Evolutionary conservation across 2,797 vertebrate genomes (phyloP).

Genomic region (Microcaecilia unicolor): DNA sequence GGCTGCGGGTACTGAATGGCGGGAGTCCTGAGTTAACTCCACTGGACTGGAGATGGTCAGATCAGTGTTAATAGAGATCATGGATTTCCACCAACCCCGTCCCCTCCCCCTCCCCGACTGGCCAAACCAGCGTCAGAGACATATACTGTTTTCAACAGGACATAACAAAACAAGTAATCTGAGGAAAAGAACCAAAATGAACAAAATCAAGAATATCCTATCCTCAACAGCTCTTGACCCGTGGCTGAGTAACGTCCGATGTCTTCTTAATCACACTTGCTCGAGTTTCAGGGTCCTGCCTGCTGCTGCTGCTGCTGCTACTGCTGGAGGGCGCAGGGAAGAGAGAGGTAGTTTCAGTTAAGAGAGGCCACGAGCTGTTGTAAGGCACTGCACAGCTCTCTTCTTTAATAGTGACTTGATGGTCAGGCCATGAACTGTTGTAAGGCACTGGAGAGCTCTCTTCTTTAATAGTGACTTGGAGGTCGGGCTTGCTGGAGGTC

Average conservation of each 20-base stretch:
- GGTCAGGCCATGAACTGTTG: slow-evolving; percentile 69
- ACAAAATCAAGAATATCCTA: slow-evolving; percentile 30
- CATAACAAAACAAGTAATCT: too few species aligned
- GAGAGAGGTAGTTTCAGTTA: slow-evolving; percentile 23
- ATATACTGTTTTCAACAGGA: too few species aligned
- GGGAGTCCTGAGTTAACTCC: slow-evolving; percentile 68
- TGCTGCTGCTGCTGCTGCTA: slow-evolving; percentile 43
- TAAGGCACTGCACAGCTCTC: slow-evolving; percentile 77
- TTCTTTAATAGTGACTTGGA: slow-evolving; percentile 79
- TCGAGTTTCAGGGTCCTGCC: slow-evolving; percentile 68
- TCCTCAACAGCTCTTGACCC: slow-evolving; percentile 74
- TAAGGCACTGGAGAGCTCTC: slow-evolving; percentile 77
- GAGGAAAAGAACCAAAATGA: too few species aligned
- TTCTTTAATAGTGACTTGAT: slow-evolving; percentile 79
- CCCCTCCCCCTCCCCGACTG: too few species aligned
- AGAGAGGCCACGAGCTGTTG: slow-evolving; percentile 46
- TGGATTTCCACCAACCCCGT: too few species aligned
- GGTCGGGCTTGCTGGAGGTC: slow-evolving; percentile 73
- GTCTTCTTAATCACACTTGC: slow-evolving; percentile 97
- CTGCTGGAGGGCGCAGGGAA: slow-evolving; percentile 37
- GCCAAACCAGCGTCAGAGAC: too few species aligned
- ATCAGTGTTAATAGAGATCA: slow-evolving; percentile 36
- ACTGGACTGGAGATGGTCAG: slow-evolving; percentile 42
- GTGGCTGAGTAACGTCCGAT: slow-evolving; percentile 76
- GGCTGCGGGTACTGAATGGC: slow-evolving; percentile 39